Evolutionary conservation across 2,888 invertebrate genomes (phyloP).

Genomic region (Steinernema carpocapsae): DNA sequence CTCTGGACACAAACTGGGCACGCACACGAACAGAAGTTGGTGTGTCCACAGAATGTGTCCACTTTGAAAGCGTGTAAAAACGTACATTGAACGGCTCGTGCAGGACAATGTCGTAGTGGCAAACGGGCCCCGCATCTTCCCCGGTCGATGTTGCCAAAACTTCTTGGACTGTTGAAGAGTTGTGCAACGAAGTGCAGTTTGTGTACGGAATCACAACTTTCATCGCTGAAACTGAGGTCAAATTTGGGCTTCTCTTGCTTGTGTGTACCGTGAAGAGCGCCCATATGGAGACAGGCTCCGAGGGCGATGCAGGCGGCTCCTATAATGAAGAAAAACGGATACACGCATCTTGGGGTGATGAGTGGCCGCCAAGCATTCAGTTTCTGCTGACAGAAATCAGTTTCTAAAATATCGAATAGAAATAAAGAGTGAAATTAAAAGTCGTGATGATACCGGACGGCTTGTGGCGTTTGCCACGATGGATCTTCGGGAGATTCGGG

Average conservation of each 20-base stretch:
- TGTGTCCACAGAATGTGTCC: background rate
- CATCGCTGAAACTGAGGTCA: too few relatives aligned
- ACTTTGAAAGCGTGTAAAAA: background rate
- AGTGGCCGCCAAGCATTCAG: constrained; percentile 52
- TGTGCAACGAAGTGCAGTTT: too few relatives aligned
- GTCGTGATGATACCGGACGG: constrained; percentile 43
- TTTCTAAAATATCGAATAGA: constrained; percentile 41
- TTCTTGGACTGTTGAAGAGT: too few relatives aligned
- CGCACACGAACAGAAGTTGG: too few relatives aligned
- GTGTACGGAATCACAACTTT: constrained; percentile 30
- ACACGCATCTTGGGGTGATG: constrained; percentile 43
- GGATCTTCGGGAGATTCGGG: constrained; percentile 51
- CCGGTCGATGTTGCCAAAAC: constrained; percentile 39
- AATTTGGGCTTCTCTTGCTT: too few relatives aligned
- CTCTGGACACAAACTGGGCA: too few relatives aligned
- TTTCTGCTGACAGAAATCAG: constrained; percentile 56
- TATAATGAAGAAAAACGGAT: constrained; percentile 47
- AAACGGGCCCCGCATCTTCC: constrained; percentile 14
- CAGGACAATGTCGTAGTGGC: background rate
- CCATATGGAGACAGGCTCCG: constrained; percentile 11
- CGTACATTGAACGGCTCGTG: too few relatives aligned
- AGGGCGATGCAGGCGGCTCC: constrained; percentile 39
- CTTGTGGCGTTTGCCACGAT: constrained; percentile 48
- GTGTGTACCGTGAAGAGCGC: background rate
- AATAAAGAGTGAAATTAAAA: constrained; percentile 1